Evolutionary conservation across 37 sponge, comb jelly and placozoan genomes (phyloP), one percentile per base, ranked within the genome.

Genomic region (Diacarnus erythraeanus): DNA sequence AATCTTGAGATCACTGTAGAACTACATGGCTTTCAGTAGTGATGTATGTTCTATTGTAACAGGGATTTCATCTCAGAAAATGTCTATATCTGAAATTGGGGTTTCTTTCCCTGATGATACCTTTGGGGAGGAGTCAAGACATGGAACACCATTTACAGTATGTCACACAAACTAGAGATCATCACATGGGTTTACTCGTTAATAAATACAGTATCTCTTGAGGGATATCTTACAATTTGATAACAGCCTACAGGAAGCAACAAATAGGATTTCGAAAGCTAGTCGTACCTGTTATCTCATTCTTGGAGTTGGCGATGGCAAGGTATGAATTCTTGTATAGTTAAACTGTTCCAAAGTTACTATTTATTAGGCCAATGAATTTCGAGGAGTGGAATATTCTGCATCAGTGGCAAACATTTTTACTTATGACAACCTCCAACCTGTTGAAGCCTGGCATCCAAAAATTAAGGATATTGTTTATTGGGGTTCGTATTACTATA

Each of bases 101-200:
- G 94, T 94, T 39, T 77, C 82, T 38, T 94, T 90, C 35, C 94
- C 94, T 30, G 94, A 94, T 77, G 88, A 87, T 47, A 74, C 94
- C 0, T 94, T 94, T 80, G 94, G 94, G 0, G 27, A 88, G 38
- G 94, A 94, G 64, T 94, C 94, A 56, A 76, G 94, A 86, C 90
- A 90, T 84, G 94, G 94, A 59, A 64, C 77, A 2, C 94, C 94
- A 0, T 94, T 94, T 71, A 94, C 90, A 40, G 94, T 94, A 74
- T 75, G 88, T 59, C 20, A 47, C 56, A 54, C 17, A 17, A 17
- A n/a, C n/a, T n/a, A n/a, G n/a, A n/a, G n/a, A 61, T 61, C 20
- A 61, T 8, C 25, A 23, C 9, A 6, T 61, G 64, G 8, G 21
- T 61, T 61, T 23, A 15, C 38, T 9, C 38, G 34, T n/a, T n/a